Evolutionary conservation across 2,888 invertebrate genomes (phyloP), one percentile per base, ranked within the genome.

Genomic region (Catonia carolina): DNA sequence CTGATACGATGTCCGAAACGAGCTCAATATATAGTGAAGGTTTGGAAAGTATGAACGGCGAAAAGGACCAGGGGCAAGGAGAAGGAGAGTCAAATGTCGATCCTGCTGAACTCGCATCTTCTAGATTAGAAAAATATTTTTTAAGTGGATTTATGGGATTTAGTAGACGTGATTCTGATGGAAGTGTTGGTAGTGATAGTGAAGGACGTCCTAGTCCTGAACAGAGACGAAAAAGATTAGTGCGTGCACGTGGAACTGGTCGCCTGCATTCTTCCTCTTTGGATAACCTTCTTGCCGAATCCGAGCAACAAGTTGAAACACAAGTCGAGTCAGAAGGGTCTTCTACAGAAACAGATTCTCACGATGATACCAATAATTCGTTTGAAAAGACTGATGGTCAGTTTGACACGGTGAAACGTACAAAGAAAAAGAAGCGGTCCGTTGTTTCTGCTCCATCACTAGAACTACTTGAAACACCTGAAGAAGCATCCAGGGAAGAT

Each of bases 131-230:
- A 71, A 91, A 91, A 71, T 94, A 94, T 74, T 94, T 93, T 71
- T 74, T 91, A 1, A 86, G 86, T 0, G 89, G 88, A 33, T 89
- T 90, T 67, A 85, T 89, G 80, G 89, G 89, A 1, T 88, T 89
- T 65, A 78, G 86, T 58, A 78, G 86, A 35, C 60, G 67, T 8
- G 87, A 89, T 67, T 85, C 87, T 0, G 88, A 89, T 66, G 91
- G 89, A 1, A 90, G 90, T 67, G 92, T 92, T 0, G 92, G 92
- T 5, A 91, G 91, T 73, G 91, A 92, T 67, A 90, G 90, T 68
- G 92, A 92, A 69, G 91, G 91, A 1, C 81, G 84, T 64, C 90
- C 89, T 2, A 91, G 90, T 72, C 91, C 91, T 0, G 90, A 90
- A 69, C 90, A 91, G 69, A 75, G 90, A 7, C 77, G 89, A 58